Evolutionary conservation across 2,113 vertebrate species (phyloP).

Genomic region (Ornithorhynchus anatinus): DNA sequence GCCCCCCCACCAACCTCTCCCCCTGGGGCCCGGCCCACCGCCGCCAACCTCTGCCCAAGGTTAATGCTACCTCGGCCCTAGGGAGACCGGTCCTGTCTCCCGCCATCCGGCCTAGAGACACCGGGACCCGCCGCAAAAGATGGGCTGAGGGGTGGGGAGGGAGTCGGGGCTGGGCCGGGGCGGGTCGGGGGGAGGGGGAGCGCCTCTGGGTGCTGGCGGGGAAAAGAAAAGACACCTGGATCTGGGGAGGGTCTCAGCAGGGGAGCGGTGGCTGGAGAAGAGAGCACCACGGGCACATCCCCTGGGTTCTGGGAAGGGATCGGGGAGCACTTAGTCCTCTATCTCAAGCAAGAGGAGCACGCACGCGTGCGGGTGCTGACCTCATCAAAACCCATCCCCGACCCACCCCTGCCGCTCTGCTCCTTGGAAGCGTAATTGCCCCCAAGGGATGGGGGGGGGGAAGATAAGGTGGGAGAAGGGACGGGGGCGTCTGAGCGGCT

Average conservation of each 20-base stretch:
- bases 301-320: slow-evolving; percentile 69
- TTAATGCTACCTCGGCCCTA: slow-evolving; percentile 38
- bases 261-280: background rate
- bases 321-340: slow-evolving; percentile 65
- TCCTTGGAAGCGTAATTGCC: slow-evolving; percentile 40
- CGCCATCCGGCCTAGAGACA: slow-evolving; percentile 17
- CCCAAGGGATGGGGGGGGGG: background rate
- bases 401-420: slow-evolving; percentile 60
- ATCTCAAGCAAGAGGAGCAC: slow-evolving; percentile 62
- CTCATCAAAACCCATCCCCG: slow-evolving; percentile 55
- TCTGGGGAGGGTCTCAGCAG: too few relatives aligned
- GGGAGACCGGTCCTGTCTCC: background rate
- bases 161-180: slow-evolving; percentile 62
- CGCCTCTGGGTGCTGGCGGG: background rate
- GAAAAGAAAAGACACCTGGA: too few relatives aligned
- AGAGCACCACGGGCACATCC: slow-evolving; percentile 49
- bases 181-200: slow-evolving; percentile 57
- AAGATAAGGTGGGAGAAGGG: slow-evolving; percentile 14
- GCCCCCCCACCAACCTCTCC: slow-evolving; percentile 39
- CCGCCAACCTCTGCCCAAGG: slow-evolving; percentile 64
- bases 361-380: slow-evolving; percentile 58
- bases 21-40: slow-evolving; percentile 47
- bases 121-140: slow-evolving; percentile 3
- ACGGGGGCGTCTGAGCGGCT: too few relatives aligned
- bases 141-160: slow-evolving; percentile 45